Evolutionary conservation across 92 coral and sea anemone species (phyloP).

Genomic region (Parazoanthus swiftii): DNA sequence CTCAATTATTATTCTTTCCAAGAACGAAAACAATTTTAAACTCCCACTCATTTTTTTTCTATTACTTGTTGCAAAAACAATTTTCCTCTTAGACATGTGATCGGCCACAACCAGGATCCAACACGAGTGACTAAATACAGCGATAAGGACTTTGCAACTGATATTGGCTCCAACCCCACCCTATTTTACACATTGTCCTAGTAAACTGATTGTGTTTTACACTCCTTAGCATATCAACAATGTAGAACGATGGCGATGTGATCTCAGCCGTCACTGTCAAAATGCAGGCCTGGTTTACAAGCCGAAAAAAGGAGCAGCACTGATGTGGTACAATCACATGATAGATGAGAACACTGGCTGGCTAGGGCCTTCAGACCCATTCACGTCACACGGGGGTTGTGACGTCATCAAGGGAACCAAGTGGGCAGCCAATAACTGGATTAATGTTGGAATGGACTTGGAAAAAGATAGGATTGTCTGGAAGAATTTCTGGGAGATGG

Average conservation of each 20-base stretch:
- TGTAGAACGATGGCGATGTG: conserved; percentile 62
- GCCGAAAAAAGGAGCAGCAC: conserved; percentile 86
- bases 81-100: too few species aligned
- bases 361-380: conserved; percentile 74
- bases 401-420: conserved; percentile 93
- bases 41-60: too few species aligned
- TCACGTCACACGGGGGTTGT: conserved; percentile 95
- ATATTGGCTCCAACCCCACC: too few species aligned
- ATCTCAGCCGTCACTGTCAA: conserved; percentile 76
- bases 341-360: conserved; percentile 83
- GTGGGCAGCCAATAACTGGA: conserved; percentile 99
- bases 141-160: too few species aligned
- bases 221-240: neutral
- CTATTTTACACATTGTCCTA: neutral
- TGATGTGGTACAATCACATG: conserved; percentile 94
- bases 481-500: conserved; percentile 38
- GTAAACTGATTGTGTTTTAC: neutral
- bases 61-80: too few species aligned
- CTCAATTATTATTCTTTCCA: too few species aligned
- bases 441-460: conserved; percentile 72
- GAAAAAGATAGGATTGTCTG: conserved; percentile 66
- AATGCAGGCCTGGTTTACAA: conserved; percentile 74
- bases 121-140: too few species aligned
- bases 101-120: too few species aligned
- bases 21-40: too few species aligned